phyloP scores from a whole-genome alignment of 2,113 vertebrate species.

The Cynoglossus semilaevis region DNA sequence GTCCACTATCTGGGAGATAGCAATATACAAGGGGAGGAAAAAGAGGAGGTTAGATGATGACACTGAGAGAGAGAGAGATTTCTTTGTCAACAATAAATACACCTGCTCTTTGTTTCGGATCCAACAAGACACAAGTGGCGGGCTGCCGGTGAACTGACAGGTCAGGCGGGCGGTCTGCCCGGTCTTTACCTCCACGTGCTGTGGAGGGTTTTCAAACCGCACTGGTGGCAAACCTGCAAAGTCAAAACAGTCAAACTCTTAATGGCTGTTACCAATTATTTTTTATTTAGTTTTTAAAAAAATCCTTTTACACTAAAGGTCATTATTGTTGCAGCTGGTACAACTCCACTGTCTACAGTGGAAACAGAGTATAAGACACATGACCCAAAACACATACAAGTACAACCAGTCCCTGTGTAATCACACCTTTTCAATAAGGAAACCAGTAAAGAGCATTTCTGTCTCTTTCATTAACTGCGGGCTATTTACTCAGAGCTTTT shows the following conservation, averaged over 20 bases:
- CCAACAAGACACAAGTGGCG: slow-evolving; percentile 77
- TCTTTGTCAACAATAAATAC: background rate
- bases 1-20: slow-evolving; percentile 60
- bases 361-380: slow-evolving; percentile 40
- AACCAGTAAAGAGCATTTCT: background rate
- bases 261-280: no score
- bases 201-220: slow-evolving; percentile 60
- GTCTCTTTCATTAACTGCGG: background rate
- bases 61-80: slow-evolving; percentile 7
- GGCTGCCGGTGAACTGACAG: slow-evolving; percentile 64
- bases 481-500: slow-evolving; percentile 10
- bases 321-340: slow-evolving; percentile 19
- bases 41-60: slow-evolving; percentile 1
- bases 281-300: no score
- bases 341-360: slow-evolving; percentile 20
- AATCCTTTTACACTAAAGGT: background rate
- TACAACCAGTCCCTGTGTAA: slow-evolving; percentile 31
- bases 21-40: background rate
- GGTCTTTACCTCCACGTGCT: slow-evolving; percentile 61
- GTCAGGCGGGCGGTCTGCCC: slow-evolving; percentile 65
- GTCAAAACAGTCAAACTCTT: background rate
- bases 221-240: slow-evolving; percentile 55
- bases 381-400: slow-evolving; percentile 11
- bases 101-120: slow-evolving; percentile 77
- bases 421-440: slow-evolving; percentile 10